These are phyloP conservation scores for Tetragnatha versicolor DNA, from an alignment of 1,140 invertebrate species.

Conservation along the genomic window DNA sequence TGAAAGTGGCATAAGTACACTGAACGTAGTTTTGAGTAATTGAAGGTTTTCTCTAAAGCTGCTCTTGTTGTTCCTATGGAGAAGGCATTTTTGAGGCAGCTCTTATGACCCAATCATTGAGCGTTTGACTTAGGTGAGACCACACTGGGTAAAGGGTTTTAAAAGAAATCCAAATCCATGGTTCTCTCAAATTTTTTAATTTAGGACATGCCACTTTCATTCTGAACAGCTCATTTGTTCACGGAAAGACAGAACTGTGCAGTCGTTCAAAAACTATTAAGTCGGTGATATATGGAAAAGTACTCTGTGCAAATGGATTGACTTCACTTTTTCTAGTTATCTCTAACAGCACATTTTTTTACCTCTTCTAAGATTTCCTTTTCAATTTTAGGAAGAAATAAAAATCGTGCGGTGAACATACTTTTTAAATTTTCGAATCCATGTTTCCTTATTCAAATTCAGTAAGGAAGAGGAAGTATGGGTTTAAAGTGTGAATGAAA, in stretches of 20 bases:
- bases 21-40: no score
- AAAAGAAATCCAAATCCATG: no score
- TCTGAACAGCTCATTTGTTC: no score
- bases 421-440: not conserved
- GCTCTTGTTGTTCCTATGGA: no score
- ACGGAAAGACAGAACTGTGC: not conserved
- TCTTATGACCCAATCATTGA: not conserved
- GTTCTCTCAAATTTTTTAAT: not conserved
- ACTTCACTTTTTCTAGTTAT: not conserved
- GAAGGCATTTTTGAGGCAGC: no score
- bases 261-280: slow-evolving; percentile 17
- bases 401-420: not conserved
- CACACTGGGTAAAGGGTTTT: no score
- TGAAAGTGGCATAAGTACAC: no score
- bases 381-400: not conserved
- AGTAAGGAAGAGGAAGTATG: slow-evolving; percentile 5
- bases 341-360: not conserved
- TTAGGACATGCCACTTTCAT: not conserved
- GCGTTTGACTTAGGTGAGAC: not conserved
- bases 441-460: slow-evolving; percentile 13
- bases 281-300: not conserved
- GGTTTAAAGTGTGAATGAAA: not conserved
- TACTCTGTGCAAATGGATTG: not conserved
- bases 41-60: not conserved
- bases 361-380: no score